Base-by-base conservation (phyloP, 2,113 vertebrate genomes). In the Mionectes macconnelli region DNA sequence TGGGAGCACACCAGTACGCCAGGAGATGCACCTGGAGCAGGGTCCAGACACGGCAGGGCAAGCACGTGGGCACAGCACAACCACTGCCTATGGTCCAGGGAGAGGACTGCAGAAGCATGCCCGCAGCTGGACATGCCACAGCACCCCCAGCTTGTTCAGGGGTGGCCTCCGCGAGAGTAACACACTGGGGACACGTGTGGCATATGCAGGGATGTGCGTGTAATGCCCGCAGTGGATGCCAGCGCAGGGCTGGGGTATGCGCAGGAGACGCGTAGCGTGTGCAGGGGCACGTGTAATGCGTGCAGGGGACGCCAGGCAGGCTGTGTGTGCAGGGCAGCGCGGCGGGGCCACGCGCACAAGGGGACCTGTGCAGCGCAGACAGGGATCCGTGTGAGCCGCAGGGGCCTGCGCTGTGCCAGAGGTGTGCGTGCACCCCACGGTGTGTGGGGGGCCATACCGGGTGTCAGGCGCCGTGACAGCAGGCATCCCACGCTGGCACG, bases 331-430 rank as follows among this genome's bases (percentile, higher is more conserved):
- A 42, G 47, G 56, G 49, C 79, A 60, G 44, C 0, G 0, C 1
- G 10, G 42, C 37, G 49, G 2, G 5, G 17, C 42, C 4, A 28
- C 5, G 56, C 2, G 13, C 9, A 8, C 63, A 25, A 25, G 45
- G 27, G 64, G n/a, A 67, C 8, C 37, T 4, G 8, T 7, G 68
- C 28, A 8, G 21, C 0, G 1, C 22, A 13, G 56, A 47, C 17
- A 4, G 5, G 2, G 5, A 30, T 17, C 33, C 0, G 0, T 25
- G 39, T 0, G 4, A 81, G 81, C 18, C 2, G 0, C 27, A n/a
- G 37, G 31, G 35, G 55, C 47, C 63, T 31, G 30, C 14, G 6
- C 31, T 2, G 5, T 59, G 72, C 9, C 57, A n/a, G 69, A 53
- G 56, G 60, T 23, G 42, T 25, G 50, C 0, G 1, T 28, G 60